Evolutionary conservation across 2,888 invertebrate species (phyloP).

Genomic region (Melitaea athalia): DNA sequence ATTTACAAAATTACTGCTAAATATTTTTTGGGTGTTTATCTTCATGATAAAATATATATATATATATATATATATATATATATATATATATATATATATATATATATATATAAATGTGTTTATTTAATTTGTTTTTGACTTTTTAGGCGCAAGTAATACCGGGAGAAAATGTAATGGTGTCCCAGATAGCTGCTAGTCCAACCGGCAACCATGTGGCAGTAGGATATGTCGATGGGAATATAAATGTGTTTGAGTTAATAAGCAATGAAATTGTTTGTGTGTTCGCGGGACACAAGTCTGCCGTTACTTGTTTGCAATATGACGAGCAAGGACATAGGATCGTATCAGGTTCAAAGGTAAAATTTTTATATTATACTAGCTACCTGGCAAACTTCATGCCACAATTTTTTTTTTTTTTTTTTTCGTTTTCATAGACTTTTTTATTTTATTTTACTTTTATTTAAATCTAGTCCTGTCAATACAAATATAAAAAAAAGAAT

Average conservation of each 20-base stretch:
- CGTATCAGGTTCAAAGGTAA: constrained; percentile 93
- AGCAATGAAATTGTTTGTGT: constrained; percentile 87
- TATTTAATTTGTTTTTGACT: not conserved
- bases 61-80: not conserved
- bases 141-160: constrained; percentile 87
- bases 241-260: constrained; percentile 91
- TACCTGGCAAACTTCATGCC: too few relatives aligned
- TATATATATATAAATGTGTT: not conserved
- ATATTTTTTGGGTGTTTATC: not conserved
- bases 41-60: not conserved
- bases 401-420: too few relatives aligned
- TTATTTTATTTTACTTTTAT: too few relatives aligned
- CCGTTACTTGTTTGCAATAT: constrained; percentile 91
- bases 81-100: not conserved
- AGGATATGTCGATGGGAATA: constrained; percentile 94
- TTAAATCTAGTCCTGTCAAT: too few relatives aligned
- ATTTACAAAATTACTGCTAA: too few relatives aligned
- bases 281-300: constrained; percentile 92
- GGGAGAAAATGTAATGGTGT: constrained; percentile 91
- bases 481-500: too few relatives aligned
- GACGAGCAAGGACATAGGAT: constrained; percentile 92
- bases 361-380: too few relatives aligned
- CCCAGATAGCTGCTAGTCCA: constrained; percentile 88
- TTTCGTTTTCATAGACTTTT: too few relatives aligned
- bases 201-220: constrained; percentile 91